These are phyloP conservation scores for Nansenia antarctica DNA, from an alignment of 2,113 vertebrate species.

Conservation along the genomic window DNA sequence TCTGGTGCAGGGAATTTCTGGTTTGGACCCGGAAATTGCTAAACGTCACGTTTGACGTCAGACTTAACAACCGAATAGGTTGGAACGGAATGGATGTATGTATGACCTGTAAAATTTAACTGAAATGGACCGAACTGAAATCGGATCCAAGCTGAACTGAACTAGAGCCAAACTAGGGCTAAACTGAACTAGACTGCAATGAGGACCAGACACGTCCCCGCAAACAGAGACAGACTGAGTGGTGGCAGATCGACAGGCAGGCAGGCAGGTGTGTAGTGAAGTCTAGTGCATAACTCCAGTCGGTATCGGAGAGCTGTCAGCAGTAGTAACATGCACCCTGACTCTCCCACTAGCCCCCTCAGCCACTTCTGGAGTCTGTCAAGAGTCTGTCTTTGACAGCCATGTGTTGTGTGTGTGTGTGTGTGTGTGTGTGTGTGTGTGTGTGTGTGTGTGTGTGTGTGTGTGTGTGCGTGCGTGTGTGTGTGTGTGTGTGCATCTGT, in stretches of 20 bases:
- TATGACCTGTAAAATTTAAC: no score
- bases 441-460: no score
- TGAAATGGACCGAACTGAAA: no score
- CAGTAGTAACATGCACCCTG: constrained; percentile 52
- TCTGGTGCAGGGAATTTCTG: no score
- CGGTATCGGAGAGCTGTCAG: constrained; percentile 70
- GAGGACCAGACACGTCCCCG: not conserved
- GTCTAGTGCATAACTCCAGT: constrained; percentile 32
- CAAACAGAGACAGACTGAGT: not conserved
- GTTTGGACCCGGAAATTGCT: no score
- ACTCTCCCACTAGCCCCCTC: constrained; percentile 35
- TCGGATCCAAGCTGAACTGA: no score
- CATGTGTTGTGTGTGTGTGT: no score
- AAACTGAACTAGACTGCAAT: not conserved
- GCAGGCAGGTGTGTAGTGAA: constrained; percentile 25
- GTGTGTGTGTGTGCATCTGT: not conserved
- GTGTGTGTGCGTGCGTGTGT: no score
- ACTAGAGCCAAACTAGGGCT: no score
- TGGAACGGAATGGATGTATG: no score
- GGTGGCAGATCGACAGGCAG: not conserved
- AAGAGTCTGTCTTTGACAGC: constrained; percentile 30
- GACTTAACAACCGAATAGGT: no score
- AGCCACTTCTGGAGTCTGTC: constrained; percentile 54
- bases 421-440: not conserved
- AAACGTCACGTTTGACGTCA: no score